Evolutionary conservation across 2,113 vertebrate species (phyloP).

Genomic region (Cepphus grylle): DNA sequence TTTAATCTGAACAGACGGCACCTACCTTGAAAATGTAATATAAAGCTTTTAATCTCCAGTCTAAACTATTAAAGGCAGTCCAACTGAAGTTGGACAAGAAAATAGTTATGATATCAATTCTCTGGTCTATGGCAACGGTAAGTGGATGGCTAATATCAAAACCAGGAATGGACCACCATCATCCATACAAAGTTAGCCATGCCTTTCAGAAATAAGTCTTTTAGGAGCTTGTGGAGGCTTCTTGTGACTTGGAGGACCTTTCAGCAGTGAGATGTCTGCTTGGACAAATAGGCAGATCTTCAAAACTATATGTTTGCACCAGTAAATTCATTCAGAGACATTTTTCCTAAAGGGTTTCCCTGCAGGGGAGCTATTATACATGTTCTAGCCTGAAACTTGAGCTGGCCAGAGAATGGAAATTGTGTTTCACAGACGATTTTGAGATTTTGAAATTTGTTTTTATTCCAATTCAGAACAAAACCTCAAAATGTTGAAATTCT

Average conservation of each 20-base stretch:
- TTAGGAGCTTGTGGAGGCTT: not conserved
- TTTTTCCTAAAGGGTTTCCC: conserved; percentile 49
- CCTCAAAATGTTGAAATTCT: conserved; percentile 67
- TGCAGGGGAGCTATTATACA: conserved; percentile 34
- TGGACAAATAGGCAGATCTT: not conserved
- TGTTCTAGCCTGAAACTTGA: conserved; percentile 31
- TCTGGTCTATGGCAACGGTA: not conserved
- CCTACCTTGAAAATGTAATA: not conserved
- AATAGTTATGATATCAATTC: not conserved
- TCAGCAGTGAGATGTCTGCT: not conserved
- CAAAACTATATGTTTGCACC: conserved; percentile 14
- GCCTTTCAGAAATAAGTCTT: not conserved
- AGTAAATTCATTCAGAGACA: not conserved
- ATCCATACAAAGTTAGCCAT: not conserved
- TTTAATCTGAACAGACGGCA: not conserved
- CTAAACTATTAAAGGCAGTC: not conserved
- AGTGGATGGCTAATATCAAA: not conserved
- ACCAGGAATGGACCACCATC: not conserved
- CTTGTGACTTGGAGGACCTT: not conserved
- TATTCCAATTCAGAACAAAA: conserved; percentile 60
- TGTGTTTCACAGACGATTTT: conserved; percentile 57
- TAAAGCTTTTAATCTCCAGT: not conserved
- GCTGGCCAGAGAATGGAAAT: conserved; percentile 48
- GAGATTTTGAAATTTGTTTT: conserved; percentile 70
- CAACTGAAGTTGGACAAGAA: not conserved